Conservation (phyloP, 2,113 vertebrate genomes). For the Calonectris borealis region DNA sequence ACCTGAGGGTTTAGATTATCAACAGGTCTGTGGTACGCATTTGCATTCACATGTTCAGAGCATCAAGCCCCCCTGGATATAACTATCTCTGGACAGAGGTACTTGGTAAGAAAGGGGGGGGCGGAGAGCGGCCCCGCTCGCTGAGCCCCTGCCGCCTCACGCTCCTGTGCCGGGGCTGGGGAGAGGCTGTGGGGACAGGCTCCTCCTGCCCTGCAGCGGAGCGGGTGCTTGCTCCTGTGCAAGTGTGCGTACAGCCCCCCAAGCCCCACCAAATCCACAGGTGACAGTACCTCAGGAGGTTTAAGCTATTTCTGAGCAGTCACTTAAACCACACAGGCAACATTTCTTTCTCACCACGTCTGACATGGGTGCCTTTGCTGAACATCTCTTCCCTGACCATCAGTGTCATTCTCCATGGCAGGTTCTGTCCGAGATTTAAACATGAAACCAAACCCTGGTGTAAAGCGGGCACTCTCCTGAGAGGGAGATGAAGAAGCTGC, state of each 20-base stretch:
- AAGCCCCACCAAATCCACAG: fast-evolving
- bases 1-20: constrained; percentile 5
- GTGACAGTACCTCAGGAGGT: neutral
- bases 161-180: neutral
- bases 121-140: fast-evolving
- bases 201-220: neutral
- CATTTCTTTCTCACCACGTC: neutral
- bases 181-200: neutral
- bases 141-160: neutral
- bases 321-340: neutral
- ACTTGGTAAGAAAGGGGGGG: neutral
- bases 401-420: constrained; percentile 35
- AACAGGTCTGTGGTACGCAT: neutral
- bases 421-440: neutral
- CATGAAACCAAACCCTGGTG: constrained; percentile 21
- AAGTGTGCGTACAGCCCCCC: neutral
- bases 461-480: constrained; percentile 19
- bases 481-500: constrained; percentile 43
- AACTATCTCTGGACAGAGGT: constrained; percentile 18
- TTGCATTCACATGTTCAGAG: neutral
- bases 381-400: neutral
- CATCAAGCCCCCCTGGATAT: neutral
- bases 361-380: neutral
- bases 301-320: constrained; percentile 3
- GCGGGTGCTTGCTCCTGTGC: fast-evolving